Base-by-base conservation (phyloP, 2,797 vertebrate species). In the Podargus strigoides region DNA sequence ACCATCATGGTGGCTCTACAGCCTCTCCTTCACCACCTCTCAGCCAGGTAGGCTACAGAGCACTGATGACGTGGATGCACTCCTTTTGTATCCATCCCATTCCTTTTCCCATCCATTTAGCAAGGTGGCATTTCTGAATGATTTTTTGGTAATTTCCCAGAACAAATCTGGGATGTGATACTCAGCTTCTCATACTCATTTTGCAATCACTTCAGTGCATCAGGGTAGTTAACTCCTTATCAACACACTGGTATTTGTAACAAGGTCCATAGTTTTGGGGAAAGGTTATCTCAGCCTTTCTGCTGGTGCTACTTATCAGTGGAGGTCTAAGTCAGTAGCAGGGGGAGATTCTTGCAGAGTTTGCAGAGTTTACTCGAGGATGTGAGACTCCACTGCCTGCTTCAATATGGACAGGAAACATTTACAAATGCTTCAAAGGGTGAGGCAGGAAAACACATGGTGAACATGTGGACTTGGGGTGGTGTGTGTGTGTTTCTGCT, bases 361-460 rank as follows among this genome's bases (percentile, higher is more conserved):
- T 86, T 87, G 49, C 41, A 75, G 75, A 52, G 49, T 78, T 90
- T 90, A 66, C 73, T 94, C 53, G 39, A 52, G 66, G 44, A 62
- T 80, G 20, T 5, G 3, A 95, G 56, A 85, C 73, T 94, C 78
- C 69, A 73, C 24, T 91, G 23, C 37, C 58, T 83, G 6, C 41
- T 86, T 53, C 9, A 52, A 14, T 81, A 85, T 13, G 39, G 80
- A 66, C 49, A 58, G 70, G 68, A 91, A 94, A 76, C 26, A 36
- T 79, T 93, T 85, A 86, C 78, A 77, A 76, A 86, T 76, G 66
- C 7, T 93, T 96, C 91, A 94, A 96, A 94, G 72, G 41, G 47
- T 52, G 78, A 88, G 49, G 74, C 84, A 94, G 82, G 62, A 92
- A 95, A 87, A 73, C 87, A 92, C 39, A 15, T 93, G 89, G 81